Evolutionary conservation across 1,140 invertebrate genomes (phyloP), one percentile per base, ranked within the genome.

Genomic region (Orius insidiosus): DNA sequence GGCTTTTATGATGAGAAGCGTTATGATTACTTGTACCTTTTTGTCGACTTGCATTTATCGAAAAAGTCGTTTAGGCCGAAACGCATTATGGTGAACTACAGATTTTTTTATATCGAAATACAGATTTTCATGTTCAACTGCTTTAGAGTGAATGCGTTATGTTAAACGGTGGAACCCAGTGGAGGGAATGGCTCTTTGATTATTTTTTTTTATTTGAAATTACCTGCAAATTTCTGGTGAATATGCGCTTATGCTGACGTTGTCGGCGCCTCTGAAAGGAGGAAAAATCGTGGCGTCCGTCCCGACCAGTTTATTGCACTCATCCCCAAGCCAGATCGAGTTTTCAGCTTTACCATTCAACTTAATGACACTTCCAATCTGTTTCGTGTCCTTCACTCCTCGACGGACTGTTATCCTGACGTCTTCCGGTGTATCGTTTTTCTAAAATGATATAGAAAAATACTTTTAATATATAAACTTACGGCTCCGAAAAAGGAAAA

Each of bases 401-500:
- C 83, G 69, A 19, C 68, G 65, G 0, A 85, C 80, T 10, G 72
- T 74, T 36, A 80, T 69, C 37, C 69, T 62, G 7, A 68, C 60
- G 1, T 61, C 58, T 24, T 69, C 67, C 7, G 67, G 52, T 1
- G 71, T 74, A 5, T 55, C 66, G 55, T 80, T 82, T 60, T 68
- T 67, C 76, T 78, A 50, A 13, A 57, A 54, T 24, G 48, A n/a
- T n/a, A n/a, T n/a, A n/a, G n/a, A n/a, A n/a, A n/a, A n/a, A 55
- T n/a, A n/a, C n/a, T n/a, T n/a, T n/a, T n/a, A n/a, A n/a, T n/a
- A n/a, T n/a, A n/a, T n/a, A n/a, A n/a, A n/a, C 68, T 65, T 63
- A 82, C 79, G 55, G 63, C 58, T 33, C 75, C 78, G 55, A 84
- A 70, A 1, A 83, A 55, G 0, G 80, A 81, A 57, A 84, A 78